These are phyloP conservation scores for Sorex araneus DNA, from an alignment of 2,113 vertebrate genomes.

Conservation along the genomic window DNA sequence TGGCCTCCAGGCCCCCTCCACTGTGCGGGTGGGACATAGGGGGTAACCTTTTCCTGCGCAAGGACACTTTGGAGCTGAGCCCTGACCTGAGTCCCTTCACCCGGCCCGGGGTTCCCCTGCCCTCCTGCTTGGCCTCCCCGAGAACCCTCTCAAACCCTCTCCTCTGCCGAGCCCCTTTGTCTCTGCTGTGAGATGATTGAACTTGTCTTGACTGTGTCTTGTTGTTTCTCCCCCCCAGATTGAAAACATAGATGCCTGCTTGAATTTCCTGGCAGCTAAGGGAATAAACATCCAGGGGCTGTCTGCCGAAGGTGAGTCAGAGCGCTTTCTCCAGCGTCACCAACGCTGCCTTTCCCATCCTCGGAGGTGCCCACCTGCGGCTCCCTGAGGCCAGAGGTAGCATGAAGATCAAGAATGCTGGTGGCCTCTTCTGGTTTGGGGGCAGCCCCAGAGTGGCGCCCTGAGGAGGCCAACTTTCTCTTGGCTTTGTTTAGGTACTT, in stretches of 20 bases:
- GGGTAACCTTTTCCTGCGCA: slow-evolving; percentile 63
- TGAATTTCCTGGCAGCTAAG: slow-evolving; percentile 99
- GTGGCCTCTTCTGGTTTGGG: slow-evolving; percentile 3
- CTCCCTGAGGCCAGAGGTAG: background rate
- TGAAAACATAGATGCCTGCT: slow-evolving; percentile 98
- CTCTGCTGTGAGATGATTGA: slow-evolving; percentile 45
- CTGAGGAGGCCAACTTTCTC: background rate
- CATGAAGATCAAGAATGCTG: background rate
- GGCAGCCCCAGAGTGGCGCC: slow-evolving; percentile 29
- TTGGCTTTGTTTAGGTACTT: no score
- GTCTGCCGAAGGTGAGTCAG: slow-evolving; percentile 96
- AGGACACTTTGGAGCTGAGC: slow-evolving; percentile 42
- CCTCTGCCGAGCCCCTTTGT: background rate
- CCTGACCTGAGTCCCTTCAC: background rate
- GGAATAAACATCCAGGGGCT: slow-evolving; percentile 99
- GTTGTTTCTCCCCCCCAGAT: slow-evolving; percentile 89
- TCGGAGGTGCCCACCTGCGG: background rate
- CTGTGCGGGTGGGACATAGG: slow-evolving; percentile 47
- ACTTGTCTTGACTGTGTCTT: slow-evolving; percentile 68
- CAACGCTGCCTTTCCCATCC: background rate
- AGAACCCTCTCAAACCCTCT: background rate
- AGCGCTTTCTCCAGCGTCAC: background rate
- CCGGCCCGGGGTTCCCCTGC: background rate
- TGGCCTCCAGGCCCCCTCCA: slow-evolving; percentile 10
- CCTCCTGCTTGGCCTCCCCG: background rate